These are phyloP conservation scores for Sarcophaga subvicina DNA, from an alignment of 2,888 invertebrate genomes.

Conservation along the genomic window DNA sequence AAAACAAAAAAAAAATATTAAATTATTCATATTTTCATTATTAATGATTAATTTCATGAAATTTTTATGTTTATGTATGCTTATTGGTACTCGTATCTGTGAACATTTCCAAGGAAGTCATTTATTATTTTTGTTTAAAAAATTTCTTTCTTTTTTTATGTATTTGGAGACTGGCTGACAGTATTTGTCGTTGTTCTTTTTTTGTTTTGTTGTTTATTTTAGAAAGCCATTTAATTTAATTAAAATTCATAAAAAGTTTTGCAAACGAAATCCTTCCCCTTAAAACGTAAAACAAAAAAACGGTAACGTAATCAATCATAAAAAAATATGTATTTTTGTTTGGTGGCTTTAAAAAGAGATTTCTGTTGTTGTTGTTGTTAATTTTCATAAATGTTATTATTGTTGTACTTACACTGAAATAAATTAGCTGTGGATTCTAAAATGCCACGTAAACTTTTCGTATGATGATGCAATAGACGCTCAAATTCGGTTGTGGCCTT, in stretches of 20 bases:
- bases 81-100: no score
- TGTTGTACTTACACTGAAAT: constrained; percentile 87
- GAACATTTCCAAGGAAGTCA: constrained; percentile 46
- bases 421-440: constrained; percentile 88
- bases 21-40: constrained; percentile 20
- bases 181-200: background rate
- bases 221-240: constrained; percentile 7
- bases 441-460: constrained; percentile 88
- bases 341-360: no score
- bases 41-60: constrained; percentile 51
- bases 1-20: background rate
- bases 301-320: no score
- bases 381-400: constrained; percentile 3
- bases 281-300: no score
- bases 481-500: constrained; percentile 84
- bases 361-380: no score
- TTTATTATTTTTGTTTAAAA: constrained; percentile 28
- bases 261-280: no score
- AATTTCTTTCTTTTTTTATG: background rate
- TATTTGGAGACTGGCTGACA: background rate
- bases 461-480: constrained; percentile 87
- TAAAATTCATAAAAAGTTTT: constrained; percentile 37
- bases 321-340: no score
- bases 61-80: background rate
- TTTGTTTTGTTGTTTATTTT: background rate